These are phyloP conservation scores for Hydrophis major DNA, from an alignment of 2,797 vertebrate genomes.

Conservation along the genomic window DNA sequence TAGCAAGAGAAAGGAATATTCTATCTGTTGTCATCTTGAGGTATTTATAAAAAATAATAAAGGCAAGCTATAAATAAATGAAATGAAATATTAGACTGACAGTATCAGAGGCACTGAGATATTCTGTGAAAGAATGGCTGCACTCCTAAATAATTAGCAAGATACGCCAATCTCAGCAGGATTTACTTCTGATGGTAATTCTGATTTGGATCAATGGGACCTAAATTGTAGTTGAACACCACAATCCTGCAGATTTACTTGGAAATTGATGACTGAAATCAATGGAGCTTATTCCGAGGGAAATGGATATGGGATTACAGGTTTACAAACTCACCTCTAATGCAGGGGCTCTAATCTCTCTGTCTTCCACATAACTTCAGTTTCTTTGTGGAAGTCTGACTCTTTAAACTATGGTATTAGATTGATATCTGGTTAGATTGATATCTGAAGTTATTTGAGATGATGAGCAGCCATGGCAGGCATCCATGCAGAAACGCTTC, in stretches of 20 bases:
- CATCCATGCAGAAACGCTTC: background rate
- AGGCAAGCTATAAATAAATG: background rate
- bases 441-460: background rate
- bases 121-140: background rate
- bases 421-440: background rate
- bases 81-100: background rate
- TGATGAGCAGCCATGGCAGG: slow-evolving; percentile 1
- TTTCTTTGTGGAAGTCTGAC: background rate
- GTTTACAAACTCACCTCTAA: background rate
- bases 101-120: background rate
- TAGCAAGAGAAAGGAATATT: background rate
- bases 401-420: background rate
- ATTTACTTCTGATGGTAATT: background rate
- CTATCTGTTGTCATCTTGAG: background rate
- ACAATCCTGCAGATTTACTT: background rate
- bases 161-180: background rate
- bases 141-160: background rate
- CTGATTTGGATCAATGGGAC: background rate
- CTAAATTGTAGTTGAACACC: background rate
- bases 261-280: background rate
- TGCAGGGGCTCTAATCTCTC: background rate
- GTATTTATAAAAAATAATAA: background rate
- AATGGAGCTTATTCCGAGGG: background rate
- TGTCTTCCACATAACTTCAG: background rate
- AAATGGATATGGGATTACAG: background rate